phyloP scores from a whole-genome alignment of 2,888 invertebrate species.

The Lysandra coridon region DNA sequence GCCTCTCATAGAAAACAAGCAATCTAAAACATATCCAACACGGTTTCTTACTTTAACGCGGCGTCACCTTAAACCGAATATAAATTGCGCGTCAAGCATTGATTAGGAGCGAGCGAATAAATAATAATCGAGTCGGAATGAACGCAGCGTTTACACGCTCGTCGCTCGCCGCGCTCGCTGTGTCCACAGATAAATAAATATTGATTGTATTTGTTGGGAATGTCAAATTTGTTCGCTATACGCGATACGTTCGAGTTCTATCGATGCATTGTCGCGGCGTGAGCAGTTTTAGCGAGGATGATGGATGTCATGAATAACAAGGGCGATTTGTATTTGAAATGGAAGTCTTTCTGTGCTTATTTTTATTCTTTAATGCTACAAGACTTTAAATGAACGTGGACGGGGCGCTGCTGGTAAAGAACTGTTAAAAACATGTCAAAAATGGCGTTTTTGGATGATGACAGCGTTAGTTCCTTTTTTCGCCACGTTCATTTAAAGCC shows the following conservation, averaged over 20 bases:
- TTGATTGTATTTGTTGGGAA: slow-evolving; percentile 30
- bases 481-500: no score
- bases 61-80: slow-evolving; percentile 40
- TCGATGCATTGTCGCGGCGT: slow-evolving; percentile 11
- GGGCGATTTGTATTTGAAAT: slow-evolving; percentile 15
- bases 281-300: slow-evolving; percentile 24
- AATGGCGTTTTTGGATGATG: no score
- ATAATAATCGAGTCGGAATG: slow-evolving; percentile 52
- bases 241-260: slow-evolving; percentile 32
- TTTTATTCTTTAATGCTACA: not conserved
- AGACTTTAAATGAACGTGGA: no score
- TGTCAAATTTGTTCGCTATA: slow-evolving; percentile 28
- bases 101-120: slow-evolving; percentile 70
- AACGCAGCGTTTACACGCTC: slow-evolving; percentile 32
- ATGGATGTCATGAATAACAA: slow-evolving; percentile 20
- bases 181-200: slow-evolving; percentile 36
- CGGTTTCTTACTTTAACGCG: no score
- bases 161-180: slow-evolving; percentile 17
- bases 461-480: no score
- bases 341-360: not conserved
- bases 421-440: no score
- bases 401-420: no score
- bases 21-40: no score
- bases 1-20: no score
- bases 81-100: slow-evolving; percentile 63